A percentile compares a stretch with the other conserved stretches of the same genome.
Conservation (phyloP, 2,888 invertebrate species). For the Helobdella robusta region DNA sequence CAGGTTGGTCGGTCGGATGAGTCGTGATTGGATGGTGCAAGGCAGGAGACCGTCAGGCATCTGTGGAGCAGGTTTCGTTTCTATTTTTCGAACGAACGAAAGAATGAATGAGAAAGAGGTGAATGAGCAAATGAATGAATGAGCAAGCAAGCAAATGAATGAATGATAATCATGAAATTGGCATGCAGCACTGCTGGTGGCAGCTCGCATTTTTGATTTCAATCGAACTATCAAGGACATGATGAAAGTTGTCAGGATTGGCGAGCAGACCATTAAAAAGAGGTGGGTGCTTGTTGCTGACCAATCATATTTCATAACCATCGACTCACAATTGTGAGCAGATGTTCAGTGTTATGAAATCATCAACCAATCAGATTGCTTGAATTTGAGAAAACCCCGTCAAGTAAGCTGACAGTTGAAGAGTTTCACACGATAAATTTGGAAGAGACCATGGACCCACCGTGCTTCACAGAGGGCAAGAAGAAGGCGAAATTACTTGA, state of each 20-base stretch:
- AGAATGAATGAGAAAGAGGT: too few species aligned
- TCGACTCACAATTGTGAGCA: background rate
- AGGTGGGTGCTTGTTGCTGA: slow-evolving; percentile 51
- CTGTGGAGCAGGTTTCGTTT: slow-evolving; percentile 87
- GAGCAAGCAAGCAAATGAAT: background rate
- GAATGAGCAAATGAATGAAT: background rate
- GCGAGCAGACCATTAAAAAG: slow-evolving; percentile 82
- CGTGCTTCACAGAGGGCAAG: slow-evolving; percentile 81
- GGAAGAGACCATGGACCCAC: slow-evolving; percentile 91
- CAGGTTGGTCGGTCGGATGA: slow-evolving; percentile 89
- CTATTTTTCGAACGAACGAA: too few species aligned
- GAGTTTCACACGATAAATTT: slow-evolving; percentile 94
- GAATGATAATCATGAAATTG: background rate
- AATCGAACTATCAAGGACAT: slow-evolving; percentile 75
- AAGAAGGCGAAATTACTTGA: slow-evolving; percentile 64
- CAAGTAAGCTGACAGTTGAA: slow-evolving; percentile 82
- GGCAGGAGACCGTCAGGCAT: slow-evolving; percentile 91
- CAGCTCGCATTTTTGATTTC: slow-evolving; percentile 83
- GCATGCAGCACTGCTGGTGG: slow-evolving; percentile 72
- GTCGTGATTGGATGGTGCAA: slow-evolving; percentile 89
- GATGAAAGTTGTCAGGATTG: slow-evolving; percentile 86
- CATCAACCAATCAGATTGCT: slow-evolving; percentile 54
- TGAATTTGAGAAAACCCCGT: slow-evolving; percentile 94
- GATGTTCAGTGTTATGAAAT: background rate
- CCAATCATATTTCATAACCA: background rate